phyloP scores from a whole-genome alignment of 2,797 vertebrate species.

The Lacerta bilineata region DNA sequence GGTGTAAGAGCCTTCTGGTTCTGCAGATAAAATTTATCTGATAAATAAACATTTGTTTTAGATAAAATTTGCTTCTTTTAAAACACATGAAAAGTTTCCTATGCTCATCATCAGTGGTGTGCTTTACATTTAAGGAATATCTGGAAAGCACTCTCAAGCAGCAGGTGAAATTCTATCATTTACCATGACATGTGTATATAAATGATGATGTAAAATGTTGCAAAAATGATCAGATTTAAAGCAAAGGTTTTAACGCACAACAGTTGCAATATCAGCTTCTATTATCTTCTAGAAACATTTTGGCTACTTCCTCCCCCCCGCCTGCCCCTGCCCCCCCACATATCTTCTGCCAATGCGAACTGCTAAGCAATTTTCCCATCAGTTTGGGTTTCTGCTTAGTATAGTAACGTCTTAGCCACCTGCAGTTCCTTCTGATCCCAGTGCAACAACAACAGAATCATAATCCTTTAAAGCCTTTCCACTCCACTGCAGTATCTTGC shows the following conservation, averaged over 20 bases:
- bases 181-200: background rate
- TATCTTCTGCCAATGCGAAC: background rate
- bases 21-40: background rate
- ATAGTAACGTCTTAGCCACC: conserved; percentile 27
- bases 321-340: no score
- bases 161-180: background rate
- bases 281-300: background rate
- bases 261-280: background rate
- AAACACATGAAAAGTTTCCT: background rate
- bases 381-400: background rate
- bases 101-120: background rate
- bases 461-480: conserved; percentile 42
- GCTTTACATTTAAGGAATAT: background rate
- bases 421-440: background rate
- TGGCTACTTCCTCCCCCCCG: background rate
- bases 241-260: background rate
- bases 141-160: background rate
- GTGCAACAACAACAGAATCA: background rate
- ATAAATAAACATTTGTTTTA: background rate
- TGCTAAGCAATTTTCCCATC: background rate
- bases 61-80: no score
- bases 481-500: conserved; percentile 21
- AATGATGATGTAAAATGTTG: background rate
- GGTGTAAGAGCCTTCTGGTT: background rate
- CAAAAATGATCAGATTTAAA: background rate